These are phyloP conservation scores for Drepana falcataria DNA, from an alignment of 2,888 invertebrate species.

Conservation along the genomic window DNA sequence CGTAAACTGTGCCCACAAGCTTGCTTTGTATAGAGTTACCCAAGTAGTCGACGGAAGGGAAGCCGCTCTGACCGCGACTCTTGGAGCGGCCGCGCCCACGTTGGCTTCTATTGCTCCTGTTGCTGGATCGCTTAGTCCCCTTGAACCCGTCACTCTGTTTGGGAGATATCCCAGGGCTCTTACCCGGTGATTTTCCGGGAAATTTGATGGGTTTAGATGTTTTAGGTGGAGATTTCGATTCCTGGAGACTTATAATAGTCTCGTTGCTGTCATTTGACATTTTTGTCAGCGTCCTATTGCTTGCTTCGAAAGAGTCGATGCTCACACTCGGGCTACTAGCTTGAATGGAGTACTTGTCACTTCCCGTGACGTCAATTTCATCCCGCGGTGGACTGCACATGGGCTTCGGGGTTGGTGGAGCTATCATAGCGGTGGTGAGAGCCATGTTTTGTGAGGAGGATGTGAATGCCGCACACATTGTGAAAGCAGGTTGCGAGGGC, in stretches of 20 bases:
- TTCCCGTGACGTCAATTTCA: slow-evolving; percentile 57
- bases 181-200: slow-evolving; percentile 83
- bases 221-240: slow-evolving; percentile 57
- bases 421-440: slow-evolving; percentile 88
- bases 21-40: slow-evolving; percentile 88
- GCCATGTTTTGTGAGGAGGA: slow-evolving; percentile 90
- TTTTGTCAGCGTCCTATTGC: slow-evolving; percentile 50
- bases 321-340: slow-evolving; percentile 62
- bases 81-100: slow-evolving; percentile 73
- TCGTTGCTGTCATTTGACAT: slow-evolving; percentile 60
- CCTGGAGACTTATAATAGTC: slow-evolving; percentile 46
- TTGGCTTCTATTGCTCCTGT: slow-evolving; percentile 63
- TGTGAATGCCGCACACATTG: slow-evolving; percentile 87
- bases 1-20: slow-evolving; percentile 91
- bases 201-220: slow-evolving; percentile 81
- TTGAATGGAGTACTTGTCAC: slow-evolving; percentile 58
- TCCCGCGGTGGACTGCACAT: slow-evolving; percentile 58
- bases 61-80: slow-evolving; percentile 52
- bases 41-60: slow-evolving; percentile 63
- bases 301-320: slow-evolving; percentile 55
- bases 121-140: slow-evolving; percentile 52
- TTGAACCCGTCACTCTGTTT: slow-evolving; percentile 75
- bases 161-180: slow-evolving; percentile 83
- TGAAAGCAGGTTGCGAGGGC: slow-evolving; percentile 74
- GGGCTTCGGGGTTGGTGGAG: slow-evolving; percentile 79